Evolutionary conservation across 2,113 vertebrate species (phyloP), one percentile per base, ranked within the genome.

Genomic region (Podiceps cristatus): DNA sequence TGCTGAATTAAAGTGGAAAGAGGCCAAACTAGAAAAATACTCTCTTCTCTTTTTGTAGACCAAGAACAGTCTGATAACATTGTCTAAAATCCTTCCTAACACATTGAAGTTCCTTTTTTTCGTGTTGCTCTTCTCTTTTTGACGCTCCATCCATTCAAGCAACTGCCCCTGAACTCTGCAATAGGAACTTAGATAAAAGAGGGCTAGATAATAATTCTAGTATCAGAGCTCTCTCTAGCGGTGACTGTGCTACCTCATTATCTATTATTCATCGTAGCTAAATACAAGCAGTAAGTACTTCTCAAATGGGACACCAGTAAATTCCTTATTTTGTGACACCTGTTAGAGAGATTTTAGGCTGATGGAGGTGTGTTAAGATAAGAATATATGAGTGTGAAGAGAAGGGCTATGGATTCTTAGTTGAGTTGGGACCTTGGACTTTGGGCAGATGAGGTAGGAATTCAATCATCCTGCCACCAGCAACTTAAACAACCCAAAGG

Each of bases 151-250:
- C 76, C 64, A 89, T 82, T 90, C 81, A 68, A 88, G 33, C 15
- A 68, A 81, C 76, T 80, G 22, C 27, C 49, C 58, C 68, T 82
- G 62, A 94, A 80, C 20, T 23, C 55, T 77, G 59, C 44, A 78
- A 33, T 20, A 44, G 33, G 19, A 91, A 77, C 12, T 71, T 42
- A 23, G 13, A 72, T 44, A 53, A 90, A 74, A 77, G 7, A 67
- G 13, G 6, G 3, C 27, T 90, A 63, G 20, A 71, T 80, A 67
- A 87, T 80, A 88, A 96, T 93, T 87, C 73, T 95, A 96, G 83
- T 95, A 93, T 92, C 81, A 80, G 96, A 95, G 94, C 95, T 93
- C 97, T 92, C 96, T 96, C 97, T 97, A 97, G 97, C 95, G 94
- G 90, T 85, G 53, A 76, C 52, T 91, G 6, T 87, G 59, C 15